Evolutionary conservation across 2,888 invertebrate species (phyloP).

Genomic region (Gonocerus acuteangulatus): DNA sequence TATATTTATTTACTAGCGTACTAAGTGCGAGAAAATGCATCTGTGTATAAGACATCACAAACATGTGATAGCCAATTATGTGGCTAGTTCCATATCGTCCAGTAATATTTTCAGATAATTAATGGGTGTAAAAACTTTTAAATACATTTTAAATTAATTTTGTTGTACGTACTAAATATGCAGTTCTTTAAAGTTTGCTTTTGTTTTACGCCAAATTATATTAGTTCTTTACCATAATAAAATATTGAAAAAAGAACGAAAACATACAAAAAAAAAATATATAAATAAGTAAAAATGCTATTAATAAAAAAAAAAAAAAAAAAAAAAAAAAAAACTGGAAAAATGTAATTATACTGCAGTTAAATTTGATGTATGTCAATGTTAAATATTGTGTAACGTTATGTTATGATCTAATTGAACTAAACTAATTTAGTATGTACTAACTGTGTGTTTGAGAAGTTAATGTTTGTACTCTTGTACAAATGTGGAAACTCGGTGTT

Average conservation of each 20-base stretch:
- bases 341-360: slow-evolving; percentile 3
- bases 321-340: neutral
- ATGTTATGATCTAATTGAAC: slow-evolving; percentile 24
- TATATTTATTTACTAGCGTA: slow-evolving; percentile 23
- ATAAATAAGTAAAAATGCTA: neutral
- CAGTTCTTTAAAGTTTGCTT: slow-evolving; percentile 21
- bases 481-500: slow-evolving; percentile 11
- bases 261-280: neutral
- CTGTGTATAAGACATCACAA: slow-evolving; percentile 25
- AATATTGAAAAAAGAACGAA: neutral
- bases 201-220: slow-evolving; percentile 1
- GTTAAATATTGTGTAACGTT: slow-evolving; percentile 26
- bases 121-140: neutral
- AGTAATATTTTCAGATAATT: slow-evolving; percentile 15
- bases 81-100: slow-evolving; percentile 17
- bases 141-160: neutral
- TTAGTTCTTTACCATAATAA: neutral
- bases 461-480: slow-evolving; percentile 11
- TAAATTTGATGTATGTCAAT: slow-evolving; percentile 31
- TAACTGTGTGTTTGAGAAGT: slow-evolving; percentile 24
- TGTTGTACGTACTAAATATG: slow-evolving; percentile 28
- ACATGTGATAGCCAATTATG: slow-evolving; percentile 17
- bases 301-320: no score
- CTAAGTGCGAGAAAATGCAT: slow-evolving; percentile 11
- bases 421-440: slow-evolving; percentile 27